These are phyloP conservation scores for Amblyopsis rosae DNA, from an alignment of 2,113 vertebrate species.

Conservation along the genomic window DNA sequence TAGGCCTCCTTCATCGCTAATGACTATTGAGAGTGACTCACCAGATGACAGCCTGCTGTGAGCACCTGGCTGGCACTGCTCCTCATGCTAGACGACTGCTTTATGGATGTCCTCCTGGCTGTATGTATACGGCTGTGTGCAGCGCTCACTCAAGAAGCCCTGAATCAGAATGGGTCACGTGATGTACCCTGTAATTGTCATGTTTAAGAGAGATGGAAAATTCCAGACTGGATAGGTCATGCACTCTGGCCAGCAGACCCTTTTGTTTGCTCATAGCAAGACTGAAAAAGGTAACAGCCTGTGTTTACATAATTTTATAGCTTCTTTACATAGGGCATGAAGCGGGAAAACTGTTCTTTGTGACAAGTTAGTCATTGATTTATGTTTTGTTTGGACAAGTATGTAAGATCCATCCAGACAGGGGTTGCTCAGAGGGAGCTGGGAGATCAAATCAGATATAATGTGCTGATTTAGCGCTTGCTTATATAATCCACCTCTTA, in stretches of 20 bases:
- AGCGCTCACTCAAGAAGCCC: slow-evolving; percentile 39
- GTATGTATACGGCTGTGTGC: slow-evolving; percentile 34
- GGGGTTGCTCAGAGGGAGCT: slow-evolving; percentile 37
- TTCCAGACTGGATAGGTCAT: slow-evolving; percentile 64
- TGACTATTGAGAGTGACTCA: slow-evolving; percentile 69
- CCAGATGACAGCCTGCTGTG: slow-evolving; percentile 63
- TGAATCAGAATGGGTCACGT: slow-evolving; percentile 59
- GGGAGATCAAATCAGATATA: slow-evolving; percentile 32
- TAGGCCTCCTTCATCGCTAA: slow-evolving; percentile 65
- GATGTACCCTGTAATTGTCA: slow-evolving; percentile 66
- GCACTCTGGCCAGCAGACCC: slow-evolving; percentile 53
- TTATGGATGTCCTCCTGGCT: slow-evolving; percentile 24
- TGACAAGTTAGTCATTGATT: slow-evolving; percentile 53
- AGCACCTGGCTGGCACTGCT: slow-evolving; percentile 66
- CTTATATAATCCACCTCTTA: slow-evolving; percentile 16
- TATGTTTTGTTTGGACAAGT: slow-evolving; percentile 70
- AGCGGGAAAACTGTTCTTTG: slow-evolving; percentile 60
- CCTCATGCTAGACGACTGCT: slow-evolving; percentile 10
- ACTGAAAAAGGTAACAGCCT: slow-evolving; percentile 65
- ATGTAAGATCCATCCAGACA: slow-evolving; percentile 59
- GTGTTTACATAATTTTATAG: slow-evolving; percentile 69
- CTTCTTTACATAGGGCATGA: slow-evolving; percentile 57
- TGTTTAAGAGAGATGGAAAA: slow-evolving; percentile 67
- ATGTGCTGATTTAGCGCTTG: slow-evolving; percentile 36
- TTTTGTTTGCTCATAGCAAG: slow-evolving; percentile 63